Base-by-base conservation (phyloP, 2,113 vertebrate species). In the Lipophrys pholis region DNA sequence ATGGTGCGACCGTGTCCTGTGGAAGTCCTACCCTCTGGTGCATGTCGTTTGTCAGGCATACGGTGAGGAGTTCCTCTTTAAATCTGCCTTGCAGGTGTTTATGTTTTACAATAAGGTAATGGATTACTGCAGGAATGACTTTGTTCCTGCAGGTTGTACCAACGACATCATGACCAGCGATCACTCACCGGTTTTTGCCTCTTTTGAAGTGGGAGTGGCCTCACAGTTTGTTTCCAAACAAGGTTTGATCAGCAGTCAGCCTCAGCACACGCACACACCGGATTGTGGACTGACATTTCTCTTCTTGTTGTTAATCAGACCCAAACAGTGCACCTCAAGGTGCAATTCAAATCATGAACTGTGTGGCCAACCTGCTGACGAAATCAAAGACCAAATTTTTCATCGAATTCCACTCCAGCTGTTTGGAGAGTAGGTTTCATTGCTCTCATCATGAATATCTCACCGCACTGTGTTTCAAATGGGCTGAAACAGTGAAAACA, bases 341-440 rank as follows among this genome's bases (percentile, higher is more conserved):
- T 50, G 95, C 95, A 58, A 97, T 99, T 36, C 96, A 97, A 76
- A 96, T 99, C 73, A 94, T 96, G 84, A 94, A 93, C 35, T 99
- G 97, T 70, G 91, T 89, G 0, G 97, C 97, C 43, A 96, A 84
- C 0, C 89, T 99, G 76, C 92, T 90, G 87, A 99, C 98, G 11
- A 99, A 99, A 90, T 97, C 97, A 6, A 97, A 98, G 90, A 99
- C 98, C 36, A 97, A 95, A 80, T 99, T 99, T 94, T 98, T 96
- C 93, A 95, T 99, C 0, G 98, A 99, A 73, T 98, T 95, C 82
- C 94, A 99, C 67, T 99, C 98, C 8, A 97, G 94, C 92, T 99
- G 97, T 90, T 88, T 99, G 84, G 97, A 99, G 89, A 96, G 97
- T 99, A 93, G 0, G 84, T 71, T 50, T 43, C 0, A 7, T 45